Evolutionary conservation across 2,888 invertebrate genomes (phyloP), one percentile per base, ranked within the genome.

Genomic region (Cerastoderma edule): DNA sequence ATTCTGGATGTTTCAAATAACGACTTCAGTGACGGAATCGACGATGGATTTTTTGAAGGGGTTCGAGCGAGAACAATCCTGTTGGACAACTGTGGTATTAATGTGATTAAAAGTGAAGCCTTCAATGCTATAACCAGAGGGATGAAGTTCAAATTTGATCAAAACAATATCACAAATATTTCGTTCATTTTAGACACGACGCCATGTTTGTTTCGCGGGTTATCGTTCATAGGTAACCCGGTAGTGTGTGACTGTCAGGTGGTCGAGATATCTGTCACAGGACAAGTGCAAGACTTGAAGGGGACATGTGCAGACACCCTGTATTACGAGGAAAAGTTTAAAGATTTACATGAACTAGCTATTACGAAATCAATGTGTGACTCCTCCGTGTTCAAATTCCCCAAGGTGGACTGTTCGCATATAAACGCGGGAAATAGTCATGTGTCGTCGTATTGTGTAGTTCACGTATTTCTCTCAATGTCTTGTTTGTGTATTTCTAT

Each of bases 121-220:
- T 82, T 82, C 32, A 66, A 65, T 35, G 46, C 67, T 13, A 30
- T 78, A 22, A 53, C 32, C 28, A 54, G 30, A 16, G 76, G 78
- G 28, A 60, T 76, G 5, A 56, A 71, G 24, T 73, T 82, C n/a
- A 63, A 54, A 46, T 82, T 82, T 46, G 82, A 82, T 22, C 63
- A 73, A 32, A 82, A 82, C 46, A 71, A 76, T 46, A 76, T 82
- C 16, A 67, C 76, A 24, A 82, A 78, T 67, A 78, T 82, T 57
- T 78, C 82, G 6, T 82, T 82, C 39, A 63, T 82, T n/a, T 22
- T 76, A 13, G 76, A 74, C 32, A 67, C 78, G 6, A 66, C 56
- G 5, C 57, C 30, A 28, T 82, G 82, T 71, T 44, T 66, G 46
- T 82, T 82, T 73, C 22, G 70, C 19, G 76, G 67, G 53, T 54